Percentiles rank a stretch among this genome's conserved stretches.
These are phyloP conservation scores for Psittacula cyanocephala DNA, from an alignment of 2,113 vertebrate genomes.

Conservation along the genomic window DNA sequence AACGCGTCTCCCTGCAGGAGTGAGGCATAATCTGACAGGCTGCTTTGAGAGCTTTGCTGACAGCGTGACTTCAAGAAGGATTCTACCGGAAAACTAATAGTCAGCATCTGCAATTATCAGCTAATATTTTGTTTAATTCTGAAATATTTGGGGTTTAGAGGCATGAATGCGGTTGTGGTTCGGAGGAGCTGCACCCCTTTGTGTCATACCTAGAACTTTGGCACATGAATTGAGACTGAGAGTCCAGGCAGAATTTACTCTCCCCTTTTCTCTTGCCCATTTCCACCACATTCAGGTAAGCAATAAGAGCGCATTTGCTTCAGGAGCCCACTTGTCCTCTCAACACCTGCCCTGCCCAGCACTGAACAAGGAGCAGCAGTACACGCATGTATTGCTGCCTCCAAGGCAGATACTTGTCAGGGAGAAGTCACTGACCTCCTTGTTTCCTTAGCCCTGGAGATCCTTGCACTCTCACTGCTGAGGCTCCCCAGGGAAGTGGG, in stretches of 20 bases:
- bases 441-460: neutral
- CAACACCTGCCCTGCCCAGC: neutral
- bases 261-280: neutral
- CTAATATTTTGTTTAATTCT: neutral
- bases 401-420: neutral
- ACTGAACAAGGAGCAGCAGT: neutral
- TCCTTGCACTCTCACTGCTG: neutral
- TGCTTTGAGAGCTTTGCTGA: conserved; percentile 2
- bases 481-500: neutral
- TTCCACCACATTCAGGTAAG: neutral
- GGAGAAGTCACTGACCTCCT: neutral
- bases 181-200: neutral
- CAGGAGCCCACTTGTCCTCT: neutral
- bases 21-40: neutral
- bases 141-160: neutral
- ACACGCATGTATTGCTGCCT: neutral
- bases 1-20: neutral
- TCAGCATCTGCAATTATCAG: neutral
- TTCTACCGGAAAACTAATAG: neutral
- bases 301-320: neutral
- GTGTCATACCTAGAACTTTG: neutral
- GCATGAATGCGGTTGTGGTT: neutral
- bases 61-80: neutral
- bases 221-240: neutral
- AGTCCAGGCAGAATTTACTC: neutral